A percentile compares a stretch with the other conserved stretches of the same genome.
These are phyloP conservation scores for Sphenopsis melanotis DNA, from an alignment of 2,797 vertebrate species.

Conservation along the genomic window DNA sequence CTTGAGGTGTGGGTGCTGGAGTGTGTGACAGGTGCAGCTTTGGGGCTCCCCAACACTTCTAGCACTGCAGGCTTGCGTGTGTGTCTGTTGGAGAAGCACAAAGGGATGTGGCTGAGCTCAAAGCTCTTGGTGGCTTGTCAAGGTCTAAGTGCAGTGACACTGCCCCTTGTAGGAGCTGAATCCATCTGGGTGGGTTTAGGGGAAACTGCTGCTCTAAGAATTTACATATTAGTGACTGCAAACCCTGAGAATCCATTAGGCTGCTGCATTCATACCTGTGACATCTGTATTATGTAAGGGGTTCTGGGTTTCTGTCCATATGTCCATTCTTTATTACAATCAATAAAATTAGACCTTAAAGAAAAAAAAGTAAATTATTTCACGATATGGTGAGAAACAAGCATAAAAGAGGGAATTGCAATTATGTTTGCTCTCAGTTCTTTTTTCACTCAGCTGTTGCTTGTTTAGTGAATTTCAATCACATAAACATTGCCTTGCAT, in stretches of 20 bases:
- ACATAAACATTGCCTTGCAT: not conserved
- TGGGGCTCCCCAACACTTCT: not conserved
- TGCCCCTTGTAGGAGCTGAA: not conserved
- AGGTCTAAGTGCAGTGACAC: not conserved
- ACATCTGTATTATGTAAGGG: not conserved
- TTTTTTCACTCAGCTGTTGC: not conserved
- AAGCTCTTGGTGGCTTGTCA: not conserved
- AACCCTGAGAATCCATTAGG: not conserved
- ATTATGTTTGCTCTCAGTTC: not conserved
- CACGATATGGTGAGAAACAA: not conserved
- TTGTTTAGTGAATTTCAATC: not conserved
- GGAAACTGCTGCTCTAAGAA: not conserved
- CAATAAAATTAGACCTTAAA: not conserved
- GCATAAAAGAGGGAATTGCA: not conserved
- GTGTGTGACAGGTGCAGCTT: not conserved
- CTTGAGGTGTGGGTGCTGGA: not conserved
- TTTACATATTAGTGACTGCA: not conserved
- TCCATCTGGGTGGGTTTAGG: not conserved
- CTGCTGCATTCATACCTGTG: not conserved
- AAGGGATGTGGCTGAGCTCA: not conserved
- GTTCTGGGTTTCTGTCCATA: not conserved
- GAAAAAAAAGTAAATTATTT: not conserved
- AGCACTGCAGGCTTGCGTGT: not conserved
- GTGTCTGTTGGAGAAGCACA: accelerated
- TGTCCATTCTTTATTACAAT: not conserved